Conservation (phyloP, 2,797 vertebrate genomes). For the Odontamblyopus rebecca region DNA sequence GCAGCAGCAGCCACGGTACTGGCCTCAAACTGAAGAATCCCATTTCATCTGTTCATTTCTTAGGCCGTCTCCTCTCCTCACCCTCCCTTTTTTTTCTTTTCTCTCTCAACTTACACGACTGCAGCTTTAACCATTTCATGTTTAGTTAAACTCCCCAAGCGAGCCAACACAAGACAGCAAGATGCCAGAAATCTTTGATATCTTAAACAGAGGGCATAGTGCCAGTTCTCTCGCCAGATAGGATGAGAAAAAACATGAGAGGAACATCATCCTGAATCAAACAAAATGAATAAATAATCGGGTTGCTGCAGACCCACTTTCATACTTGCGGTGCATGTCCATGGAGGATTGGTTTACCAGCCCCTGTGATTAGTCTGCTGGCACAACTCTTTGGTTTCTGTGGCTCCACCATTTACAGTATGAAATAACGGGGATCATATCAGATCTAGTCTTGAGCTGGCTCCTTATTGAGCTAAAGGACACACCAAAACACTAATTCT, state of each 20-base stretch:
- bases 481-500: constrained; percentile 28
- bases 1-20: constrained; percentile 43
- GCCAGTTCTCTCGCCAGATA: constrained; percentile 74
- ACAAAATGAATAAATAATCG: constrained; percentile 84
- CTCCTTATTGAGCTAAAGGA: constrained; percentile 34
- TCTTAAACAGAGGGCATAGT: constrained; percentile 81
- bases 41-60: constrained; percentile 70
- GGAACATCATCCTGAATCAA: constrained; percentile 80
- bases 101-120: constrained; percentile 50
- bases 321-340: constrained; percentile 78
- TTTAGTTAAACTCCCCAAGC: constrained; percentile 78
- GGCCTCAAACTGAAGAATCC: constrained; percentile 64
- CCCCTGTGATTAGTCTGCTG: constrained; percentile 75
- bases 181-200: constrained; percentile 79
- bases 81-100: constrained; percentile 10
- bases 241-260: constrained; percentile 73
- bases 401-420: constrained; percentile 73
- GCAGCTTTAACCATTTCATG: constrained; percentile 79
- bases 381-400: constrained; percentile 74
- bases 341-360: constrained; percentile 76
- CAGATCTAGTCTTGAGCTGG: constrained; percentile 59
- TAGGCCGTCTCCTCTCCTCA: constrained; percentile 18
- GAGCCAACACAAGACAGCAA: constrained; percentile 68
- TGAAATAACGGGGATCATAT: constrained; percentile 72
- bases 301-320: constrained; percentile 76